phyloP scores from a whole-genome alignment of 2,113 vertebrate genomes.

The Agapornis roseicollis region DNA sequence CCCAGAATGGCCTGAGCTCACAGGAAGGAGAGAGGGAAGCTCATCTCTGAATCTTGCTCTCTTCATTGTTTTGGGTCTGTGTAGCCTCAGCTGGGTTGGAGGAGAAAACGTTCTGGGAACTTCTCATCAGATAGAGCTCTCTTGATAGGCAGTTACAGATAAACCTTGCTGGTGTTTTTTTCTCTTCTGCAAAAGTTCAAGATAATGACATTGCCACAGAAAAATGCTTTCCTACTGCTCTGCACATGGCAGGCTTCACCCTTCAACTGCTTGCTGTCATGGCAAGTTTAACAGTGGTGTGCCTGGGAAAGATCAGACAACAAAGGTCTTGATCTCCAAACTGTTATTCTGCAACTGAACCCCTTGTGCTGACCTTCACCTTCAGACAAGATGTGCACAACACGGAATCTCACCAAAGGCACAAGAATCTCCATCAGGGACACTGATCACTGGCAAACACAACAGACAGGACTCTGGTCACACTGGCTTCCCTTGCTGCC shows the following conservation, averaged over 20 bases:
- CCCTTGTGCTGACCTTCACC: neutral
- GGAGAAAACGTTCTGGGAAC: slow-evolving; percentile 63
- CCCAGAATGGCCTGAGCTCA: slow-evolving; percentile 50
- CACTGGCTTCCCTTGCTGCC: neutral
- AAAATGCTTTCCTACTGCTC: slow-evolving; percentile 48
- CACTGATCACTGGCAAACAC: neutral
- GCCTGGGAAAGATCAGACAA: slow-evolving; percentile 50
- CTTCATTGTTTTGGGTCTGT: slow-evolving; percentile 37
- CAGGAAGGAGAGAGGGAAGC: slow-evolving; percentile 45
- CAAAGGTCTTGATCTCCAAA: slow-evolving; percentile 20
- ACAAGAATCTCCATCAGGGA: neutral
- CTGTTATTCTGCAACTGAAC: neutral
- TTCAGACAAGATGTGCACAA: neutral
- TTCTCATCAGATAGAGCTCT: slow-evolving; percentile 62
- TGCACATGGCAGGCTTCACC: slow-evolving; percentile 42
- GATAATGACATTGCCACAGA: slow-evolving; percentile 61
- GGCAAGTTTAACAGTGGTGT: slow-evolving; percentile 13
- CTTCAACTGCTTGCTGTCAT: slow-evolving; percentile 33
- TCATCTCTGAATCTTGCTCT: slow-evolving; percentile 50
- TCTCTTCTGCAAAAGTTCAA: slow-evolving; percentile 57
- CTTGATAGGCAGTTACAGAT: slow-evolving; percentile 60
- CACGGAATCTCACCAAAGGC: neutral
- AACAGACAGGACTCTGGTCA: neutral
- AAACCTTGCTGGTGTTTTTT: slow-evolving; percentile 23
- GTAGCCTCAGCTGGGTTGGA: slow-evolving; percentile 49